Percentiles rank a stretch among this genome's conserved stretches.
Conservation (phyloP, 2,888 invertebrate genomes). For the Ecdyonurus torrentis region DNA sequence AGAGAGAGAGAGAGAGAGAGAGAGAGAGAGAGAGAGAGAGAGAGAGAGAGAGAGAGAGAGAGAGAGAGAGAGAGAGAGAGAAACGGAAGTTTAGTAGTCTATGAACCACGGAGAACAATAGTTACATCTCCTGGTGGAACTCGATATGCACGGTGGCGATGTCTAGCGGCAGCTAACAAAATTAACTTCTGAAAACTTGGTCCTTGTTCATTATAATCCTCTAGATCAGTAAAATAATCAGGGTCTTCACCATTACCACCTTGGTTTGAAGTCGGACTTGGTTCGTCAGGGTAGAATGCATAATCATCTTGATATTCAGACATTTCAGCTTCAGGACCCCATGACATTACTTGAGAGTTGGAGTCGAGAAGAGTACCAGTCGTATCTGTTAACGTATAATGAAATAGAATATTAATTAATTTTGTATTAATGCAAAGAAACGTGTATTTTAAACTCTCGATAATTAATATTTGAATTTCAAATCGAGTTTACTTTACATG, state of each 20-base stretch:
- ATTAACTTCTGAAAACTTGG: neutral
- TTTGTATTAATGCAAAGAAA: neutral
- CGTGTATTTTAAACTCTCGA: no score
- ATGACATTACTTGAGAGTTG: neutral
- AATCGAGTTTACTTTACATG: no score
- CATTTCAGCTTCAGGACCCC: neutral
- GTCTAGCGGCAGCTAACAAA: neutral
- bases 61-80: no score
- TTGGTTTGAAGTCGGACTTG: neutral
- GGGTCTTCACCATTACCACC: neutral
- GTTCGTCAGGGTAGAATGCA: neutral
- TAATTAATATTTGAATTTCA: no score
- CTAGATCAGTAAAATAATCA: neutral
- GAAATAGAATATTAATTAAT: neutral
- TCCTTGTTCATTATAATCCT: conserved; percentile 1
- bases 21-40: no score
- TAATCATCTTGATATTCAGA: neutral
- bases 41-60: no score
- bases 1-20: no score
- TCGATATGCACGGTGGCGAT: neutral
- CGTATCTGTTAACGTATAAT: neutral
- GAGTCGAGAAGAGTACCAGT: neutral
- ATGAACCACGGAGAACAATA: no score
- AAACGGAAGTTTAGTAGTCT: no score
- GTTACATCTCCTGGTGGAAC: neutral